phyloP scores from a whole-genome alignment of 2,113 vertebrate species.

The Chaenocephalus aceratus region DNA sequence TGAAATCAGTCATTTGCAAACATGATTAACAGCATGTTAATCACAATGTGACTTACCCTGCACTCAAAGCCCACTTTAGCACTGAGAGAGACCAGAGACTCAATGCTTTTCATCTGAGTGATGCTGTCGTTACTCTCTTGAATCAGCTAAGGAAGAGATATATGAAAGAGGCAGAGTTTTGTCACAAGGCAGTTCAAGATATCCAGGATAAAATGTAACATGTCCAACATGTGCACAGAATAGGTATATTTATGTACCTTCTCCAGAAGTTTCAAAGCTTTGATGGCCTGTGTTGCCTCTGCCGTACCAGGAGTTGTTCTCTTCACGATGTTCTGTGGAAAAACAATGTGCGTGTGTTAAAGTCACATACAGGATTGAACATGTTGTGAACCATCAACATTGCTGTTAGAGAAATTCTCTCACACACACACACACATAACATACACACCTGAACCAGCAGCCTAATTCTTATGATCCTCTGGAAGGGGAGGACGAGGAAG shows the following conservation, averaged over 20 bases:
- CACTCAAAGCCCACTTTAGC: slow-evolving; percentile 97
- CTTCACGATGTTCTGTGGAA: slow-evolving; percentile 94
- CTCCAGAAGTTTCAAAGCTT: slow-evolving; percentile 90
- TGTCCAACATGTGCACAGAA: not conserved
- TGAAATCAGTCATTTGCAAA: not conserved
- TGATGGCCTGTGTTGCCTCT: slow-evolving; percentile 91
- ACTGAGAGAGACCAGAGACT: slow-evolving; percentile 93
- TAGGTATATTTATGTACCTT: slow-evolving; percentile 81
- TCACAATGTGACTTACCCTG: slow-evolving; percentile 83
- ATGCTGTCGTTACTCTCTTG: slow-evolving; percentile 95
- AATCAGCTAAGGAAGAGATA: slow-evolving; percentile 86
- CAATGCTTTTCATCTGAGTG: slow-evolving; percentile 94
- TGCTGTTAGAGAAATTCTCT: not conserved
- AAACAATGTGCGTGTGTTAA: slow-evolving; percentile 11
- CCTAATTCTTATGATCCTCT: slow-evolving; percentile 95
- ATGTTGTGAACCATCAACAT: not conserved
- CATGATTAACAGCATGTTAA: not conserved
- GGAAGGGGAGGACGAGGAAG: slow-evolving; percentile 97
- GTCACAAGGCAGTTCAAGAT: not conserved
- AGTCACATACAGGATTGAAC: not conserved
- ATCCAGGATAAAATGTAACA: not conserved
- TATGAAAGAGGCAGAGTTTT: not conserved
- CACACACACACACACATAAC: not conserved
- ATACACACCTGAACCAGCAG: slow-evolving; percentile 92
- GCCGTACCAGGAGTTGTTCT: slow-evolving; percentile 88